Percentiles rank a stretch among this genome's conserved stretches.
Conservation (phyloP, 2,113 vertebrate species). For the Cyanoderma ruficeps region DNA sequence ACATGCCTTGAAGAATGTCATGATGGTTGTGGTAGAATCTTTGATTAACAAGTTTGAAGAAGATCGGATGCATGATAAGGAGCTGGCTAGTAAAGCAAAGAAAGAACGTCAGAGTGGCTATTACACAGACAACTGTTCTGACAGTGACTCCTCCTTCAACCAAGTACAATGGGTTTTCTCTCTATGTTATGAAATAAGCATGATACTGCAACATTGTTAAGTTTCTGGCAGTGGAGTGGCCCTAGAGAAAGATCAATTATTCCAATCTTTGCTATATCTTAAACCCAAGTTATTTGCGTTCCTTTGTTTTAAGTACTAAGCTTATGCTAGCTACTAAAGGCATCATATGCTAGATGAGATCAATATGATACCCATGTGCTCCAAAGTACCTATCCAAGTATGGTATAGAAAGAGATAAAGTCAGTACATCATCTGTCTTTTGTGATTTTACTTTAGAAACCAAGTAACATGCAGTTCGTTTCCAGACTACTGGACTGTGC, state of each 20-base stretch:
- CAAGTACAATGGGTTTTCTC: conserved; percentile 76
- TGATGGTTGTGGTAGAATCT: conserved; percentile 88
- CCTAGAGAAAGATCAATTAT: background rate
- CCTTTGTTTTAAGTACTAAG: background rate
- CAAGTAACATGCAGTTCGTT: background rate
- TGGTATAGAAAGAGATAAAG: background rate
- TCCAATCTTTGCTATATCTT: background rate
- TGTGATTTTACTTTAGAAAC: background rate
- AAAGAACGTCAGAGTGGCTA: conserved; percentile 73
- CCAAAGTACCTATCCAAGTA: background rate
- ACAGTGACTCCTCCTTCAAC: conserved; percentile 94
- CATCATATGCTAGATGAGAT: background rate
- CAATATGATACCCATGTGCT: background rate
- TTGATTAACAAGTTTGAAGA: conserved; percentile 91
- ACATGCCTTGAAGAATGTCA: conserved; percentile 85
- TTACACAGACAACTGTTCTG: conserved; percentile 89
- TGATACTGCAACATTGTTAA: background rate
- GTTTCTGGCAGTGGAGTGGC: background rate
- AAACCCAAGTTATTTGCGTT: background rate
- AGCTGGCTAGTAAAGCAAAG: conserved; percentile 74
- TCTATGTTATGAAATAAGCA: background rate
- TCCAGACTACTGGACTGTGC: background rate
- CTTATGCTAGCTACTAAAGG: background rate
- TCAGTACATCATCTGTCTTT: background rate
- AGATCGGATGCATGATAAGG: conserved; percentile 82